These are phyloP conservation scores for Carcharodon carcharias DNA, from an alignment of 2,797 vertebrate genomes.

Conservation along the genomic window DNA sequence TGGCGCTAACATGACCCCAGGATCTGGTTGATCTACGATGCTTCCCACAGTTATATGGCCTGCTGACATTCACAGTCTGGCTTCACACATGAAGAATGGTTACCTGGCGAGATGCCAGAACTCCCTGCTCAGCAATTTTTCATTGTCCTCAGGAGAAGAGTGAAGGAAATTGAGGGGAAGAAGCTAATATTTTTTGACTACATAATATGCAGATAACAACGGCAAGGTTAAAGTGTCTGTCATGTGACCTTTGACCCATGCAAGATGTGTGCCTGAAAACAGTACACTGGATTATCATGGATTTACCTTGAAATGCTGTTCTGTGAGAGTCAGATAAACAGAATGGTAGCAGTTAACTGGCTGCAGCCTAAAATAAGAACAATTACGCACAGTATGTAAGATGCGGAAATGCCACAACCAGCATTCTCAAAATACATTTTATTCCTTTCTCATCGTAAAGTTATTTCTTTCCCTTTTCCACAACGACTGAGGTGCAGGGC, in stretches of 20 bases:
- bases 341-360: background rate
- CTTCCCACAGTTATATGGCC: background rate
- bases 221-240: background rate
- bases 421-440: background rate
- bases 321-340: no score
- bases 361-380: background rate
- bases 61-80: background rate
- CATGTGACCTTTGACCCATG: background rate
- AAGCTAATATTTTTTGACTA: background rate
- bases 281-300: background rate
- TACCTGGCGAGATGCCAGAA: background rate
- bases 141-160: background rate
- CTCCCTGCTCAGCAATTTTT: background rate
- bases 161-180: background rate
- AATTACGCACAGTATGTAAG: background rate
- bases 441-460: background rate
- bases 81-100: background rate
- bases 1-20: background rate
- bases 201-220: background rate
- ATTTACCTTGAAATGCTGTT: background rate
- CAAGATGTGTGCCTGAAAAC: background rate
- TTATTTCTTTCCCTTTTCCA: background rate
- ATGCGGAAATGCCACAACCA: background rate
- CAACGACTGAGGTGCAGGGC: background rate
- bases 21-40: background rate